phyloP scores from a whole-genome alignment of 2,113 vertebrate genomes.

The Leptobrachium leishanense region DNA sequence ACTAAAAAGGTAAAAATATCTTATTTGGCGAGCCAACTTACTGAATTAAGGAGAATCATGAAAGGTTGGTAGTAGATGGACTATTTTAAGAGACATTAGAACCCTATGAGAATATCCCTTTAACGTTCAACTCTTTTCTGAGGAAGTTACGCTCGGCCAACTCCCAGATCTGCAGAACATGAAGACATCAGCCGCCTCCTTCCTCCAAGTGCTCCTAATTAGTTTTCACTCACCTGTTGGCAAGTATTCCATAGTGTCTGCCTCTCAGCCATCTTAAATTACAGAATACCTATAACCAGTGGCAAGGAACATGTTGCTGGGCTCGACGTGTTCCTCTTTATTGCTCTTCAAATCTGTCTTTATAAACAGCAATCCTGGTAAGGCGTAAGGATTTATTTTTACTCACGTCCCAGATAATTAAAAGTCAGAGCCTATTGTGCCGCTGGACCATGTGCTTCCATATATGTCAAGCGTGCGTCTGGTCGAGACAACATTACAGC shows the following conservation, averaged over 20 bases:
- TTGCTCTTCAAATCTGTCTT: neutral
- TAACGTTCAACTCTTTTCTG: too few species aligned
- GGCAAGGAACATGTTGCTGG: neutral
- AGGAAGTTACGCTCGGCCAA: neutral
- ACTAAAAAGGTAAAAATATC: too few species aligned
- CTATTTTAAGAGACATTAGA: too few species aligned
- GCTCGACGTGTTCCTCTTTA: neutral
- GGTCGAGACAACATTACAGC: too few species aligned
- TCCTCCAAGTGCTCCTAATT: neutral
- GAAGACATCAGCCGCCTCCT: neutral
- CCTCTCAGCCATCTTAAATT: neutral
- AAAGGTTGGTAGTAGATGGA: too few species aligned
- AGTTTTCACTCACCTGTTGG: neutral
- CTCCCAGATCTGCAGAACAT: neutral
- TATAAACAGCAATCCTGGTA: neutral
- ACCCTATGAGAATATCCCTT: too few species aligned
- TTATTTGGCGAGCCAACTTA: too few species aligned
- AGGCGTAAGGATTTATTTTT: neutral
- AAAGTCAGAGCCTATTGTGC: neutral
- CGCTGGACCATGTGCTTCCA: too few species aligned
- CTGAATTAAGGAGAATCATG: too few species aligned
- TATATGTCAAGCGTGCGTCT: too few species aligned
- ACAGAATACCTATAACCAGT: neutral
- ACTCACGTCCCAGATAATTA: neutral
- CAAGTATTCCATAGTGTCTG: neutral